These are phyloP conservation scores for Saguinus midas DNA, from an alignment of 2,113 vertebrate species.

Conservation along the genomic window DNA sequence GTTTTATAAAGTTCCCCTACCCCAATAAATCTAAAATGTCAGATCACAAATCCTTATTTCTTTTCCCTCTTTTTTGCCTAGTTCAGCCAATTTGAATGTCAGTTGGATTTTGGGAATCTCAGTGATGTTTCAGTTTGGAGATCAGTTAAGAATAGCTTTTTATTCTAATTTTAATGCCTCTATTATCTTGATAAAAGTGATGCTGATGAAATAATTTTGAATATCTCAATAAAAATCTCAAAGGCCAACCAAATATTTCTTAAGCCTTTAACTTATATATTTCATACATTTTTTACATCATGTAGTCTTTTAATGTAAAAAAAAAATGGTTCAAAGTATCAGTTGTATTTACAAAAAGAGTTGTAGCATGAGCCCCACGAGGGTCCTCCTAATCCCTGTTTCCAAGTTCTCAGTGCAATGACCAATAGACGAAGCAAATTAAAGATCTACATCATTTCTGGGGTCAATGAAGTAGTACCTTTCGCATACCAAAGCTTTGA, in stretches of 20 bases:
- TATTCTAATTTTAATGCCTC: neutral
- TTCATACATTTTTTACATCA: neutral
- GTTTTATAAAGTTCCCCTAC: neutral
- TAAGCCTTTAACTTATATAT: neutral
- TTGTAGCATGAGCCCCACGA: neutral
- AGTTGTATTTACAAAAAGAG: neutral
- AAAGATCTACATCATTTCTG: neutral
- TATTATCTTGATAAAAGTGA: neutral
- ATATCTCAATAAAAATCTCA: neutral
- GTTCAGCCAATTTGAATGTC: neutral
- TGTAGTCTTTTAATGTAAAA: neutral
- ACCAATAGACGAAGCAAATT: neutral
- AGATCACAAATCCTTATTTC: neutral
- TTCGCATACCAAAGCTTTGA: neutral
- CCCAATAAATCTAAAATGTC: neutral
- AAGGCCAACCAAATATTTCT: neutral
- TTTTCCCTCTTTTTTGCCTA: neutral
- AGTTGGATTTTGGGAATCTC: neutral
- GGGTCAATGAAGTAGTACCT: neutral
- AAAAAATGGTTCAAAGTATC: neutral
- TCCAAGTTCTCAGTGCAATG: neutral
- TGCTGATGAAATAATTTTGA: constrained; percentile 8
- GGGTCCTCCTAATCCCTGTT: rapidly evolving
- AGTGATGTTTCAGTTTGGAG: neutral
- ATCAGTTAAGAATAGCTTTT: neutral